Base-by-base conservation (phyloP, 1,140 invertebrate genomes). In the Drosophila tropicalis region DNA sequence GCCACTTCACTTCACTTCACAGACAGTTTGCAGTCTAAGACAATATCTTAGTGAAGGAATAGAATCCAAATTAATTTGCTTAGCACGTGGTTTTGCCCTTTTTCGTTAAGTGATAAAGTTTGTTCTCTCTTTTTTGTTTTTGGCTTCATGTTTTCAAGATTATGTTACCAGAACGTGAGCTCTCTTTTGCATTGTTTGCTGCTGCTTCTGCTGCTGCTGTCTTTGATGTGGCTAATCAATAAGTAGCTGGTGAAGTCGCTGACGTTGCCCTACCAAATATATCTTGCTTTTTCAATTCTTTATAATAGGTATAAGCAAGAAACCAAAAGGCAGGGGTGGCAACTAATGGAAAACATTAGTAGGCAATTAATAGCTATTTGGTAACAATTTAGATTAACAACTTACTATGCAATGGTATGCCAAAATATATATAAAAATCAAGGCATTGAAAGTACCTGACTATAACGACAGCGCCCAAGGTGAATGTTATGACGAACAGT, bases 61-160 rank as follows among this genome's bases (percentile, higher is more conserved):
- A 55, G 61, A 62, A 74, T 76, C 66, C 74, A 85, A 81, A 81
- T 85, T 85, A 70, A 81, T 85, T 85, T 78, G 65, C 81, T 69
- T 70, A 71, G 83, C 82, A 86, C 83, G 76, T 77, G 75, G 74
- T 61, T 77, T 71, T 77, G 70, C 60, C 56, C 56, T 69, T 68
- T 75, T 75, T 75, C 62, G 41, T 76, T 76, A 76, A 76, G 73
- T 76, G 67, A 67, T 44, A 70, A 70, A 76, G 73, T 76, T 73
- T 29, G 1, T 29, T 29, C 5, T 29, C 1, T 29, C 5, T 29
- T 5, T 5, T 29, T 29, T 29, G 2, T 25, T 29, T 73, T 70
- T 76, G 72, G 60, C 73, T 76, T 70, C 54, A 76, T 76, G 60
- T 61, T 55, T 76, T 63, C 32, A 47, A 76, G 73, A 76, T 76